Conservation (phyloP, 2,113 vertebrate genomes). For the Scopus umbretta region DNA sequence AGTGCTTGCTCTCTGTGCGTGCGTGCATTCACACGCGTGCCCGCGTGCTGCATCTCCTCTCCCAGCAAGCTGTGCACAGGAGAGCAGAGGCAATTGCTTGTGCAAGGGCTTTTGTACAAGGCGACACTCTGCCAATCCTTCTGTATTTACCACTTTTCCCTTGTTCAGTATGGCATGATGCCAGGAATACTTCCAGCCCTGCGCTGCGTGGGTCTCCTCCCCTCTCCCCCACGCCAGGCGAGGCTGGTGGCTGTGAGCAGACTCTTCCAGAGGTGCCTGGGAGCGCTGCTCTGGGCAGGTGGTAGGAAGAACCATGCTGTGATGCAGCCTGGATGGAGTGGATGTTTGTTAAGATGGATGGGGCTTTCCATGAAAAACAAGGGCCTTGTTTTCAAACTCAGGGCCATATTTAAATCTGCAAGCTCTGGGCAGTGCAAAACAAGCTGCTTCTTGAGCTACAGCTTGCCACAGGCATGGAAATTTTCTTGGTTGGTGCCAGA, state of each 20-base stretch:
- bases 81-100: neutral
- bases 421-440: neutral
- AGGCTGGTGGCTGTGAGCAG: neutral
- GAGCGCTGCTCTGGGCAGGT: neutral
- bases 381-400: neutral
- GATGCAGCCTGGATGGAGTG: neutral
- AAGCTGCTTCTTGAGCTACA: neutral
- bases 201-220: neutral
- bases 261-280: neutral
- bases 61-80: neutral
- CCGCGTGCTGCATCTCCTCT: neutral
- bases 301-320: neutral
- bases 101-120: neutral
- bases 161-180: neutral
- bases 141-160: neutral
- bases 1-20: neutral
- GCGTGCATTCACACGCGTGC: accelerated
- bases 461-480: neutral
- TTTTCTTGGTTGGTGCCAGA: neutral
- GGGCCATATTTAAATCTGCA: neutral
- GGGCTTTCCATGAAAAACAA: neutral
- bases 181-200: neutral
- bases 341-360: neutral
- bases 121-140: neutral
- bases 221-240: neutral